These are phyloP conservation scores for Drosophila aldrichi DNA, from an alignment of 2,888 invertebrate genomes.

Conservation along the genomic window DNA sequence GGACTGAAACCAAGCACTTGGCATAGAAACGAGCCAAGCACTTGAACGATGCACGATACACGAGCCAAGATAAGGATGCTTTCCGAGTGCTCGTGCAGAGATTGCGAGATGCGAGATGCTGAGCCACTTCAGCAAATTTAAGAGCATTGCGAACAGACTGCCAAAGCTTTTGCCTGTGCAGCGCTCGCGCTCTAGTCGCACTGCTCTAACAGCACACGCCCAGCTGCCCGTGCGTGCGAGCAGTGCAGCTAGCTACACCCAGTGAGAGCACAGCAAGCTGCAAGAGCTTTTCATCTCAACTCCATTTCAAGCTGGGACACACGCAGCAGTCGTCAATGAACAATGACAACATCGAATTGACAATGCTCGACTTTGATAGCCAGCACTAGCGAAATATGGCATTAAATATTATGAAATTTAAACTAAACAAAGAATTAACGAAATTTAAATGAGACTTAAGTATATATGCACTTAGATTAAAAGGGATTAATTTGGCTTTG, in stretches of 20 bases:
- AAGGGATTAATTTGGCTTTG: neutral
- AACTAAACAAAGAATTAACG: neutral
- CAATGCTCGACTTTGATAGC: neutral
- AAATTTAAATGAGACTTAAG: neutral
- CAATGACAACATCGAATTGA: constrained; percentile 25
- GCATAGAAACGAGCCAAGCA: constrained; percentile 49
- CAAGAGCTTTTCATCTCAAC: constrained; percentile 34
- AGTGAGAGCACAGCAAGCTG: constrained; percentile 36
- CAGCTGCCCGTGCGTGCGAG: constrained; percentile 15
- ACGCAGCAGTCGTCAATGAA: constrained; percentile 25
- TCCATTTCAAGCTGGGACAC: neutral
- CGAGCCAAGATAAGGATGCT: constrained; percentile 49
- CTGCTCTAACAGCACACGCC: constrained; percentile 28
- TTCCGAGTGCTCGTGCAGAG: constrained; percentile 36
- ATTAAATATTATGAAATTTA: no score
- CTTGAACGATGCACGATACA: constrained; percentile 37
- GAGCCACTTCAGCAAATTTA: constrained; percentile 30
- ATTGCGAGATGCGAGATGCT: constrained; percentile 27
- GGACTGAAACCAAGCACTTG: constrained; percentile 51
- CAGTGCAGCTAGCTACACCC: constrained; percentile 16
- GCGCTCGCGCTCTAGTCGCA: constrained; percentile 19
- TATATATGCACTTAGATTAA: neutral
- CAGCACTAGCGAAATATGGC: neutral
- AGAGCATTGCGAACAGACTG: constrained; percentile 36
- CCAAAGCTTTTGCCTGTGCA: constrained; percentile 45